A percentile compares a stretch with the other conserved stretches of the same genome.
Conservation (phyloP, 2,113 vertebrate genomes). For the Larimichthys polyactis region DNA sequence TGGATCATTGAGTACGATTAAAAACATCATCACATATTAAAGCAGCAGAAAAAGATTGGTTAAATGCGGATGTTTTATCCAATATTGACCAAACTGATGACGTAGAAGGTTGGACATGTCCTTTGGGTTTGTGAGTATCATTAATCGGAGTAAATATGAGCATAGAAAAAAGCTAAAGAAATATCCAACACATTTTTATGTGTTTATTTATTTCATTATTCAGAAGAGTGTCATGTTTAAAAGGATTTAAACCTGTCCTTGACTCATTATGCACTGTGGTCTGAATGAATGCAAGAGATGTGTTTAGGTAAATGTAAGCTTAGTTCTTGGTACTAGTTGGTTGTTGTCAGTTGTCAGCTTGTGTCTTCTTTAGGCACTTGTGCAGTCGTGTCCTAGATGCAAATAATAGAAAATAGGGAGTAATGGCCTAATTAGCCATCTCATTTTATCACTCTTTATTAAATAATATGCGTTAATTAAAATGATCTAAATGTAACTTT, state of each 20-base stretch:
- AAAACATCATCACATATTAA: not conserved
- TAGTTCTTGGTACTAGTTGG: not conserved
- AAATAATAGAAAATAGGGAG: not conserved
- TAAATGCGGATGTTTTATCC: not conserved
- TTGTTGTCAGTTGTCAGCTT: not conserved
- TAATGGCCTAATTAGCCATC: not conserved
- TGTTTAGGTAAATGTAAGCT: not conserved
- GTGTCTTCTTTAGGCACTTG: not conserved
- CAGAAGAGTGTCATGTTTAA: not conserved
- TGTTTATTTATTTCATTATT: not conserved
- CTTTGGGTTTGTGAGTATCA: not conserved
- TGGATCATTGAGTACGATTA: not conserved
- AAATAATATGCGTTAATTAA: not conserved
- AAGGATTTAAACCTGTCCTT: not conserved
- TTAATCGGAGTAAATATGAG: not conserved
- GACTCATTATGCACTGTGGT: not conserved
- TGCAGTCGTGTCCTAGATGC: not conserved
- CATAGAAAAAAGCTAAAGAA: not conserved
- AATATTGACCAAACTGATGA: not conserved
- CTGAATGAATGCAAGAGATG: not conserved
- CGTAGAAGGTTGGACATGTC: not conserved
- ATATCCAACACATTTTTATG: not conserved
- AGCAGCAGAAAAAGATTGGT: not conserved
- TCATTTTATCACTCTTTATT: not conserved
- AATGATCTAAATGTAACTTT: not conserved